phyloP scores from a whole-genome alignment of 2,113 vertebrate species.

The Calyptommatus sinebrachiatus region DNA sequence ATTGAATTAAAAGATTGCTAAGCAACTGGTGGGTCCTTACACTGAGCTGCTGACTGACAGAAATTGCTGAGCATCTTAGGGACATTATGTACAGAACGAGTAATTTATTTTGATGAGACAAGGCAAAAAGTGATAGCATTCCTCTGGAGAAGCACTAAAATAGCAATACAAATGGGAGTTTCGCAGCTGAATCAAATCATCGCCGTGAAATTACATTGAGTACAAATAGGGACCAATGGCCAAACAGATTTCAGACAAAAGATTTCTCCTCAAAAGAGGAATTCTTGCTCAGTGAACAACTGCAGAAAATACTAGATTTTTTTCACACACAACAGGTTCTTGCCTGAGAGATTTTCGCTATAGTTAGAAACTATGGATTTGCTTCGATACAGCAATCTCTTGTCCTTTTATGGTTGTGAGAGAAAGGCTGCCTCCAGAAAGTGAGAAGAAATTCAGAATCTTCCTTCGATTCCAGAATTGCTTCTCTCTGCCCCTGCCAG shows the following conservation, averaged over 20 bases:
- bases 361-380: background rate
- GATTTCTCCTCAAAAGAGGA: background rate
- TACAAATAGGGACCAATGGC: background rate
- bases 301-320: too few species aligned
- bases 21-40: background rate
- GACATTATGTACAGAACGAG: constrained; percentile 6
- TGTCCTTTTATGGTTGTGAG: too few species aligned
- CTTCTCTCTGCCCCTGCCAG: too few species aligned
- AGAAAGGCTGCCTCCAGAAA: too few species aligned
- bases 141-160: constrained; percentile 9
- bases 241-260: constrained; percentile 9
- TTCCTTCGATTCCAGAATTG: too few species aligned
- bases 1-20: background rate
- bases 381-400: background rate
- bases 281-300: constrained; percentile 6
- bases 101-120: constrained; percentile 29
- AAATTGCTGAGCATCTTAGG: background rate
- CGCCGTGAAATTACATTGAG: constrained; percentile 33
- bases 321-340: too few species aligned
- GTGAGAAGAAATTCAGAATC: too few species aligned
- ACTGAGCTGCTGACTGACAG: background rate
- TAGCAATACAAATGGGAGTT: constrained; percentile 17
- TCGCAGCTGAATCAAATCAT: constrained; percentile 3
- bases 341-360: background rate
- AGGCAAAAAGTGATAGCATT: constrained; percentile 23